A percentile compares a stretch with the other conserved stretches of the same genome.
Conservation (phyloP, 2,888 invertebrate genomes). For the Coelogynopora nodosa region DNA sequence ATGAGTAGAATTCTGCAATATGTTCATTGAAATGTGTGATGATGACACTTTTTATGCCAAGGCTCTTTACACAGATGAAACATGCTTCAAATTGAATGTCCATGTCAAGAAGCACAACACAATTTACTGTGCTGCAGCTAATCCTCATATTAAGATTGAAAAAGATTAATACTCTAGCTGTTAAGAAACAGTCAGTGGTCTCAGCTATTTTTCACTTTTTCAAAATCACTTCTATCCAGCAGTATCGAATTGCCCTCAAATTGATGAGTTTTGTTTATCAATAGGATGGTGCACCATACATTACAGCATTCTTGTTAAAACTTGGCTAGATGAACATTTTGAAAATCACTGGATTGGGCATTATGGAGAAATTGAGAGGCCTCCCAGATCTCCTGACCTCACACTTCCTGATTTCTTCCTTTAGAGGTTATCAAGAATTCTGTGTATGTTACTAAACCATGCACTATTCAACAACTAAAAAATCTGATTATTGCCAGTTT, state of each 20-base stretch:
- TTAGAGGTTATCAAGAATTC: constrained; percentile 12
- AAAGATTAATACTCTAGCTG: too few relatives aligned
- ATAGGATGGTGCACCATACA: neutral
- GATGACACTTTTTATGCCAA: neutral
- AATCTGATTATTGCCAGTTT: constrained; percentile 4
- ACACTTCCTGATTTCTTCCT: neutral
- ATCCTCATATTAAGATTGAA: constrained; percentile 2
- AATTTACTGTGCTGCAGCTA: neutral
- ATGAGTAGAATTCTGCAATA: neutral
- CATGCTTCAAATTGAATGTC: neutral
- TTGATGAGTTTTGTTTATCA: neutral
- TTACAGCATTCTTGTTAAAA: neutral
- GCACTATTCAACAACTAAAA: neutral
- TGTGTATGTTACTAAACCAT: neutral
- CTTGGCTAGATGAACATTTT: neutral
- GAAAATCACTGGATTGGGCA: neutral
- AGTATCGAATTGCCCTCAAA: neutral
- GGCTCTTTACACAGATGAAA: neutral
- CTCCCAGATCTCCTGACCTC: neutral
- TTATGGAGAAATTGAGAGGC: constrained; percentile 24
- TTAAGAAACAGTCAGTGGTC: constrained; percentile 26
- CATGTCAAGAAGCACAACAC: neutral
- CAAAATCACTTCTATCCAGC: constrained; percentile 24
- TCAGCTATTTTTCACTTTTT: neutral
- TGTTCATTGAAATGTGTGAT: constrained; percentile 8